Evolutionary conservation across 2,113 vertebrate species (phyloP), one percentile per base, ranked within the genome.

Genomic region (Eonycteris spelaea): DNA sequence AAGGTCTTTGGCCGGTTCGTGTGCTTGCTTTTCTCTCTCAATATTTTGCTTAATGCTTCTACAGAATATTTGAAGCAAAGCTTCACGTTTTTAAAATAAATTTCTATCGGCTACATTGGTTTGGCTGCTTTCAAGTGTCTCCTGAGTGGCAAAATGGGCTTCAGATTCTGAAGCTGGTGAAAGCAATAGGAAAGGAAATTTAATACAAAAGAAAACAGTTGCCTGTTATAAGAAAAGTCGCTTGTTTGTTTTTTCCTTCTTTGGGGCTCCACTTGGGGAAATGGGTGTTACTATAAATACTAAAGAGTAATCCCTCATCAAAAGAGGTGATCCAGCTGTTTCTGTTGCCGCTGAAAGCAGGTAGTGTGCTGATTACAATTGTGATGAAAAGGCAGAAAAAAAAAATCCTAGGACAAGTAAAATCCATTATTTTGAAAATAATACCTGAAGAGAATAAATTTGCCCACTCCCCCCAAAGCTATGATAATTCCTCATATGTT

Each of bases 71-170:
- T 94, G 95, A 96, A 97, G 97, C 93, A 96, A 90, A 12, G 0
- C 90, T 97, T 59, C 90, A 35, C 93, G 97, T 97, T 95, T 90
- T 95, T 91, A 95, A 91, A 98, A 98, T 97, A 97, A 97, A 98
- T 98, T 98, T 98, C 97, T 97, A 85, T 97, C 96, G 87, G 68
- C 95, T 96, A 95, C 96, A 91, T 98, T 98, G 98, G 96, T 92
- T 90, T 97, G 96, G 92, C 94, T 98, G 97, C 97, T 97, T 95
- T 96, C 98, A 96, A 97, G 88, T 92, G 97, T 96, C 97, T 97
- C 96, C 95, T 80, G 94, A 96, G 98, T 97, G 86, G 91, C 53
- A 68, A 97, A 97, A 95, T 91, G 84, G 98, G 93, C 97, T 98
- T 98, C 92, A 75, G 94, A 92, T 86, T 95, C 97, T 91, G 84